Percentiles rank a stretch among this genome's conserved stretches.
These are phyloP conservation scores for Acronicta leporina DNA, from an alignment of 2,888 invertebrate species.

Conservation along the genomic window DNA sequence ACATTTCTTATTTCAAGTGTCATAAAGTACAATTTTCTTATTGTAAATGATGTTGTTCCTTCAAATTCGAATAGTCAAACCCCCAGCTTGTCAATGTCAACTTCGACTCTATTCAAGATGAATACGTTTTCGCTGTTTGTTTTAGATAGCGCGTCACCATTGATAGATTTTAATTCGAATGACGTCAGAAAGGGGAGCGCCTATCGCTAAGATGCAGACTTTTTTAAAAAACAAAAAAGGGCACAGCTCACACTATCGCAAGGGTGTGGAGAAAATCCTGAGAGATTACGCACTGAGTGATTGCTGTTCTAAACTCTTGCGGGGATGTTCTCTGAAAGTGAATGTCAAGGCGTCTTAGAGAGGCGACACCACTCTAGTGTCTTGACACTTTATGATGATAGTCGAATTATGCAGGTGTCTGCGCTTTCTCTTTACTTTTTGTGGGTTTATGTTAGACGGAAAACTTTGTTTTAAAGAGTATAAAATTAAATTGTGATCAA, in stretches of 20 bases:
- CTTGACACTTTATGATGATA: slow-evolving; percentile 33
- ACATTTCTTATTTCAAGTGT: neutral
- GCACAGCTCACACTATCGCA: slow-evolving; percentile 70
- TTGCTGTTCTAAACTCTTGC: slow-evolving; percentile 84
- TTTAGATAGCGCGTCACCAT: slow-evolving; percentile 51
- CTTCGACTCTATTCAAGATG: slow-evolving; percentile 22
- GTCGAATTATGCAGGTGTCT: slow-evolving; percentile 35
- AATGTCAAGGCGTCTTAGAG: slow-evolving; percentile 68
- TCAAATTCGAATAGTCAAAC: neutral
- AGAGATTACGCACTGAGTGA: slow-evolving; percentile 88
- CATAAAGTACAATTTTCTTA: neutral
- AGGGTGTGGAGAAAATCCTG: slow-evolving; percentile 80
- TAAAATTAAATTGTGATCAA: neutral
- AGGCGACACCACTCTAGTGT: slow-evolving; percentile 25
- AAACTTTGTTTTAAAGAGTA: neutral
- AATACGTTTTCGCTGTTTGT: slow-evolving; percentile 29
- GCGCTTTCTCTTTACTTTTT: neutral
- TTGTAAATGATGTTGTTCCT: neutral
- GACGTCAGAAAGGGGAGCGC: slow-evolving; percentile 67
- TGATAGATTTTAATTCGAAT: slow-evolving; percentile 67
- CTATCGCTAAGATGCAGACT: slow-evolving; percentile 79
- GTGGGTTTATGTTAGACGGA: neutral
- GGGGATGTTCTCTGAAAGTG: slow-evolving; percentile 75
- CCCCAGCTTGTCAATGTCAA: slow-evolving; percentile 5
- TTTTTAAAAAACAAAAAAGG: slow-evolving; percentile 77